Percentiles rank a stretch among this genome's conserved stretches.
phyloP scores from a whole-genome alignment of 1,140 invertebrate species.

The Procambarus virginalis region DNA sequence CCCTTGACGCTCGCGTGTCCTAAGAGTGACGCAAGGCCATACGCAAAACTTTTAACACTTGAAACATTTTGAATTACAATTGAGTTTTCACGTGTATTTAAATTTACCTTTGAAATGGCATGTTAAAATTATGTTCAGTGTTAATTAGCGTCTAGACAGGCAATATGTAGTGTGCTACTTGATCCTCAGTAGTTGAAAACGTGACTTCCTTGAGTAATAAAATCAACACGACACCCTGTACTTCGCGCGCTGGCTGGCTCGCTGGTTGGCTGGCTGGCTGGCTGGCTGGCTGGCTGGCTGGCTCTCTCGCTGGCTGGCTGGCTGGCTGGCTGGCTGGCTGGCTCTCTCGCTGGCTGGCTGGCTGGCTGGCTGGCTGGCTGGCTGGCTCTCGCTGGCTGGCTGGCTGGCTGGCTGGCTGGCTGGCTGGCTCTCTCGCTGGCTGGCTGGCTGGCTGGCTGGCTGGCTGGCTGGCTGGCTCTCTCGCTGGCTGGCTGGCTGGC shows the following conservation, averaged over 20 bases:
- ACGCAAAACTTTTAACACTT: too few species aligned
- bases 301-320: neutral
- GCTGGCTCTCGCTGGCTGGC: neutral
- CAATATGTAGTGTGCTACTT: too few species aligned
- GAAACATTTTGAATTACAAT: too few species aligned
- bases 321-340: constrained; percentile 1
- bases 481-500: neutral
- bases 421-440: neutral
- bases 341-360: neutral
- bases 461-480: neutral
- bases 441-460: neutral
- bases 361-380: neutral
- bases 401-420: constrained; percentile 1
- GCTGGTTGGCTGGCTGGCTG: neutral
- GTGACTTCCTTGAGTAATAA: too few species aligned
- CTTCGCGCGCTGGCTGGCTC: neutral
- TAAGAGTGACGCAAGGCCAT: too few species aligned
- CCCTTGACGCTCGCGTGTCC: too few species aligned
- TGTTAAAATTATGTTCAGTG: too few species aligned
- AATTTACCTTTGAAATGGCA: too few species aligned
- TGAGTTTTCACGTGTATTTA: too few species aligned
- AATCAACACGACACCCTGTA: too few species aligned
- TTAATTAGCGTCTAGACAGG: too few species aligned
- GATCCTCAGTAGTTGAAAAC: too few species aligned
- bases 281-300: neutral